Evolutionary conservation across 2,113 vertebrate genomes (phyloP), one percentile per base, ranked within the genome.

Genomic region (Cheilinus undulatus): DNA sequence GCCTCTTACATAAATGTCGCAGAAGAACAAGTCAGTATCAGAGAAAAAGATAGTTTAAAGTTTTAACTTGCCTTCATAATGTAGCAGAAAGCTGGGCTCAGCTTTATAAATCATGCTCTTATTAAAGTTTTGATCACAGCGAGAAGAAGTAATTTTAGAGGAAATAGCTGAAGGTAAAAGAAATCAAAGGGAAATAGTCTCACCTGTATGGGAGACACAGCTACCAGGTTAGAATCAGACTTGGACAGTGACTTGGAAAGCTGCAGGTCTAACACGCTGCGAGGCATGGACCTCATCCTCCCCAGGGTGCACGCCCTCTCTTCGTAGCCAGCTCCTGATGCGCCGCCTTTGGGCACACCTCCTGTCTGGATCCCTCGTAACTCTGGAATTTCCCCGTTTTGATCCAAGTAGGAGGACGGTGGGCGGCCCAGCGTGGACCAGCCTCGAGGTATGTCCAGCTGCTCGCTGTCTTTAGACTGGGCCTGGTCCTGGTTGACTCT

Each of bases 271-370:
- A 97, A 86, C 67, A 97, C 91, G 24, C 94, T 95, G 85, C 95
- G 96, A 59, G 96, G 96, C 71, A 96, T 90, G 2, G 97, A 97
- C 57, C 96, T 94, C 93, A 98, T 98, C 90, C 97, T 96, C 54
- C 97, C 97, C 43, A 99, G 93, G 0, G 97, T 99, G 89, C 96
- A 97, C 0, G 97, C 96, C 75, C 97, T 91, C 73, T 99, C 97
- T 76, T 98, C 96, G 92, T 94, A 96, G 36, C 87, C 84, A 14
- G 78, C 15, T 19, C 61, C 87, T 3, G 43, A 38, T 22, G 92
- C 87, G 66, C 90, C 85, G 4, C 92, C 88, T 43, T 85, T 91
- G 38, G 79, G 83, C 30, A 81, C 75, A 19, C 86, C 77, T 89
- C 92, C 94, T 26, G 93, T 89, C 70, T 93, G 93, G 10, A 81